These are phyloP conservation scores for Scelioninae gen. 2 DNA, from an alignment of 2,888 invertebrate species.

Conservation along the genomic window DNA sequence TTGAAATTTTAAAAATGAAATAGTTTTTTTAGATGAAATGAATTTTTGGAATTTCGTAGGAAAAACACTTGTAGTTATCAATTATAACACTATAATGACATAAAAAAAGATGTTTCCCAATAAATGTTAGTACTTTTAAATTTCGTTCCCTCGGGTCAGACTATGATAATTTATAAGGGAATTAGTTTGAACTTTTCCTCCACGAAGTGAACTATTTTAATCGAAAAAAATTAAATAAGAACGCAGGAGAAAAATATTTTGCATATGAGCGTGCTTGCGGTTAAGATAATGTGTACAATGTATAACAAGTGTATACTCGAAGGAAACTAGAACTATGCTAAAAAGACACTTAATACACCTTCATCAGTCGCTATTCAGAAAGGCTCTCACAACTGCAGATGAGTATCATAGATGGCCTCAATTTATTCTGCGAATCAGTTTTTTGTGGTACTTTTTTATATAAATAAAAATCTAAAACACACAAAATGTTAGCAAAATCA, in stretches of 20 bases:
- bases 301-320: slow-evolving; percentile 50
- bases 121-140: no score
- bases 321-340: slow-evolving; percentile 53
- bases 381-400: slow-evolving; percentile 31
- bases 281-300: slow-evolving; percentile 45
- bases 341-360: slow-evolving; percentile 52
- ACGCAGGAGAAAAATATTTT: slow-evolving; percentile 23
- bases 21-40: no score
- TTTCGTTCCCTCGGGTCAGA: no score
- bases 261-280: slow-evolving; percentile 9
- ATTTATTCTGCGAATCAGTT: slow-evolving; percentile 37
- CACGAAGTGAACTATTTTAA: not conserved
- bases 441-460: slow-evolving; percentile 7
- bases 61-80: no score
- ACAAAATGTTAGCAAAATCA: not conserved
- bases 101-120: no score
- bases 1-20: no score
- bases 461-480: slow-evolving; percentile 13
- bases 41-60: no score
- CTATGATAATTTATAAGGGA: no score
- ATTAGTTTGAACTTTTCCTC: no score
- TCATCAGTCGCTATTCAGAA: slow-evolving; percentile 48
- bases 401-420: slow-evolving; percentile 49
- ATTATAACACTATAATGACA: no score
- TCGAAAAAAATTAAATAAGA: not conserved